phyloP scores from a whole-genome alignment of 2,888 invertebrate genomes.

The Embidobia sp. region DNA sequence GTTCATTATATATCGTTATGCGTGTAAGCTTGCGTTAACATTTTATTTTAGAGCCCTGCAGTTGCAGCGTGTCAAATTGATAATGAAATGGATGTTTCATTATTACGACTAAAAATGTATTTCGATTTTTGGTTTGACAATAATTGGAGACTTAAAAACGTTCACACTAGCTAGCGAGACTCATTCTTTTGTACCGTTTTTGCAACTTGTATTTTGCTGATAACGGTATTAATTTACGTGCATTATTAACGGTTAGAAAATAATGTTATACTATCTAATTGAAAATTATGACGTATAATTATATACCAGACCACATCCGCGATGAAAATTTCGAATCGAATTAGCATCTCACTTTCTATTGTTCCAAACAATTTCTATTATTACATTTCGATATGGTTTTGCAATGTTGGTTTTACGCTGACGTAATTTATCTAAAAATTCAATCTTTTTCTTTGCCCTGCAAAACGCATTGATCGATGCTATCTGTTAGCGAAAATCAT shows the following conservation, averaged over 20 bases:
- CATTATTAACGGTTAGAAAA: slow-evolving; percentile 24
- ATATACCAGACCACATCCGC: slow-evolving; percentile 22
- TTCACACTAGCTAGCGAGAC: too few relatives aligned
- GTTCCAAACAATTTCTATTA: slow-evolving; percentile 34
- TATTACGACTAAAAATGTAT: too few relatives aligned
- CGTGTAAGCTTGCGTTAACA: slow-evolving; percentile 18
- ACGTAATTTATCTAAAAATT: slow-evolving; percentile 35
- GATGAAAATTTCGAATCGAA: slow-evolving; percentile 26
- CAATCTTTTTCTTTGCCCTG: slow-evolving; percentile 22
- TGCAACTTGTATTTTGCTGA: background rate
- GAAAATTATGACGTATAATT: slow-evolving; percentile 37
- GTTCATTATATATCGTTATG: slow-evolving; percentile 30
- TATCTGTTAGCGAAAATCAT: slow-evolving; percentile 38
- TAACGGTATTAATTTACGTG: slow-evolving; percentile 20
- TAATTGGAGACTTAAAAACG: too few relatives aligned
- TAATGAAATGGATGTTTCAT: slow-evolving; percentile 23
- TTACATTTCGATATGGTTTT: slow-evolving; percentile 34
- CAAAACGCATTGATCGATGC: slow-evolving; percentile 22
- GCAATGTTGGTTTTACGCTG: slow-evolving; percentile 14
- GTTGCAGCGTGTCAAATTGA: slow-evolving; percentile 31
- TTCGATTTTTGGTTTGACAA: too few relatives aligned
- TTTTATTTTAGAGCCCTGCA: slow-evolving; percentile 23
- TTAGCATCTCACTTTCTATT: slow-evolving; percentile 40
- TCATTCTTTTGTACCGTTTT: background rate
- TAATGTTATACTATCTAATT: slow-evolving; percentile 19